phyloP scores from a whole-genome alignment of 23 tunicate genomes.

The Diplosoma virens region DNA sequence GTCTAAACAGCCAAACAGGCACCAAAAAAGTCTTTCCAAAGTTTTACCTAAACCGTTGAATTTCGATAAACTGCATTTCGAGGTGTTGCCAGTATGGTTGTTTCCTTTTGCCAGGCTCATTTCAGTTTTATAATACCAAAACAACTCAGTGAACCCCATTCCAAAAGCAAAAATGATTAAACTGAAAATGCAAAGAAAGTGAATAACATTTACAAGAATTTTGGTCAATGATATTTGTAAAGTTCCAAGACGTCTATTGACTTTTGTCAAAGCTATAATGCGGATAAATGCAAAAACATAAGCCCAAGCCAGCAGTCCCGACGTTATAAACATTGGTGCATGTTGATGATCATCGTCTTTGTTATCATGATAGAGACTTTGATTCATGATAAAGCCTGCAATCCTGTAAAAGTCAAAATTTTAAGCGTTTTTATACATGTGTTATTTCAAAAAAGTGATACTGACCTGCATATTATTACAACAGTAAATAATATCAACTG shows the following conservation, averaged over 20 bases:
- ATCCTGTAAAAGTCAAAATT: too few species aligned
- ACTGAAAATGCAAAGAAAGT: slow-evolving; percentile 66
- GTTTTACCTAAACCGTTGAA: slow-evolving; percentile 33
- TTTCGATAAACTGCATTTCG: too few species aligned
- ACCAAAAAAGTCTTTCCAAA: slow-evolving; percentile 60
- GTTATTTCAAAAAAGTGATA: too few species aligned
- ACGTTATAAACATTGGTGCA: too few species aligned
- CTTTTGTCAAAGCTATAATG: slow-evolving; percentile 50
- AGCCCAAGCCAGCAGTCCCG: slow-evolving; percentile 66
- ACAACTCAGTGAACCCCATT: slow-evolving; percentile 76
- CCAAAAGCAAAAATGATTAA: slow-evolving; percentile 77
- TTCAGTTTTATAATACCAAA: slow-evolving; percentile 54
- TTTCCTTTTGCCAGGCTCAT: background rate
- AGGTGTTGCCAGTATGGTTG: too few species aligned
- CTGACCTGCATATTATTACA: slow-evolving; percentile 39
- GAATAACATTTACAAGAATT: slow-evolving; percentile 67
- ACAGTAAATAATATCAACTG: slow-evolving; percentile 19
- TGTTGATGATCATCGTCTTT: too few species aligned
- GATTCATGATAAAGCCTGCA: too few species aligned
- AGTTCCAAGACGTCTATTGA: slow-evolving; percentile 60
- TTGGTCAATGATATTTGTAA: slow-evolving; percentile 72
- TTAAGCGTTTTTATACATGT: too few species aligned
- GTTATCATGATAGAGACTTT: too few species aligned
- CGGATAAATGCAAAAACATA: slow-evolving; percentile 65
- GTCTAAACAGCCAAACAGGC: slow-evolving; percentile 50